phyloP scores from a whole-genome alignment of 23 tunicate genomes.

The Halocynthia roretzi region DNA sequence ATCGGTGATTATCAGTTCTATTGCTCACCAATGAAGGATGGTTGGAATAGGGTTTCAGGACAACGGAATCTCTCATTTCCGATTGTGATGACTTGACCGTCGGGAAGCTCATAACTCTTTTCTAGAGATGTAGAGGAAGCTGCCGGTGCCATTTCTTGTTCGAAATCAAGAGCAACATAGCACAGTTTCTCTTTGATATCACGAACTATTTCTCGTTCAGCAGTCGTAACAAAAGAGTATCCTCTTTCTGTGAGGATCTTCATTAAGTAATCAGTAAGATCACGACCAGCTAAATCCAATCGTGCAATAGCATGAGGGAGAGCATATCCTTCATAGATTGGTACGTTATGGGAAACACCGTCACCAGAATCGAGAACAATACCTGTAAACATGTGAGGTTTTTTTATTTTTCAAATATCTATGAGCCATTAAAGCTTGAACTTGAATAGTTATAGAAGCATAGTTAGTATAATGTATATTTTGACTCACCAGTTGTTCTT shows the following conservation, averaged over 20 bases:
- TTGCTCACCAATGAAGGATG: slow-evolving; percentile 69
- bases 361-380: slow-evolving; percentile 95
- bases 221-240: slow-evolving; percentile 16
- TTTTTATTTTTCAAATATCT: too few relatives aligned
- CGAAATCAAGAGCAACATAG: slow-evolving; percentile 46
- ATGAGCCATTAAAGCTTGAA: too few relatives aligned
- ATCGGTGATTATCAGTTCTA: too few relatives aligned
- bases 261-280: slow-evolving; percentile 22
- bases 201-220: slow-evolving; percentile 13
- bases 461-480: too few relatives aligned
- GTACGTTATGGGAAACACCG: slow-evolving; percentile 97
- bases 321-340: slow-evolving; percentile 98
- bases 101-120: slow-evolving; percentile 30
- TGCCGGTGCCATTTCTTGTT: slow-evolving; percentile 48
- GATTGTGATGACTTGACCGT: slow-evolving; percentile 15
- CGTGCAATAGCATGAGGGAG: slow-evolving; percentile 99
- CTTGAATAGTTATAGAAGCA: too few relatives aligned
- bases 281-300: slow-evolving; percentile 56
- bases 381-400: slow-evolving; percentile 15
- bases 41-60: slow-evolving; percentile 97
- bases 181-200: slow-evolving; percentile 40
- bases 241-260: slow-evolving; percentile 24
- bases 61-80: slow-evolving; percentile 72
- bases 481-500: slow-evolving; percentile 14
- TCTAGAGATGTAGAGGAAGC: slow-evolving; percentile 42